These are phyloP conservation scores for Sylvia borin DNA, from an alignment of 2,797 vertebrate species.

Conservation along the genomic window DNA sequence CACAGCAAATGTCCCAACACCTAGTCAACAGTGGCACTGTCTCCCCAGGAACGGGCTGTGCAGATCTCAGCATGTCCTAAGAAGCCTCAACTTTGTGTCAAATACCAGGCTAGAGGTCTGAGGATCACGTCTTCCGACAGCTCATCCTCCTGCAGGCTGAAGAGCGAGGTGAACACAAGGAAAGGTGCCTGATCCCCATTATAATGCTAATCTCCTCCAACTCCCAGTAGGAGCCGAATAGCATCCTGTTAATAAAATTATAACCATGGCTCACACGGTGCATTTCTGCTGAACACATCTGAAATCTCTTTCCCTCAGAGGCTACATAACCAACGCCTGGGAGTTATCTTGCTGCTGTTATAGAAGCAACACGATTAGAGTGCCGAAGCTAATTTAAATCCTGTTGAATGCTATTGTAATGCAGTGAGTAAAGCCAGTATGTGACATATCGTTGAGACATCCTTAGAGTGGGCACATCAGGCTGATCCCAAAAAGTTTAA, in stretches of 20 bases:
- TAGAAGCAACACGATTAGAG: conserved; percentile 29
- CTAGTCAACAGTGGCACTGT: not conserved
- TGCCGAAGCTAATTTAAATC: conserved; percentile 45
- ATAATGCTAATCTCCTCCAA: not conserved
- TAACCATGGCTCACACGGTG: conserved; percentile 16
- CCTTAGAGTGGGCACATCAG: not conserved
- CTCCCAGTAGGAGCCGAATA: not conserved
- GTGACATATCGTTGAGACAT: not conserved
- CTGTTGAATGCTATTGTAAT: conserved; percentile 4
- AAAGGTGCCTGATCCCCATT: not conserved
- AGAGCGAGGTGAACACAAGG: not conserved
- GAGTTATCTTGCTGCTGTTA: conserved; percentile 26
- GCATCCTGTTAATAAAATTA: conserved; percentile 60
- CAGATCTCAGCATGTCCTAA: not conserved
- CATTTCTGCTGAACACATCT: conserved; percentile 38
- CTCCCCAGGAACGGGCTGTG: not conserved
- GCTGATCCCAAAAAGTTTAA: not conserved
- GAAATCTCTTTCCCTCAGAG: conserved; percentile 44
- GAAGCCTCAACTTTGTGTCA: not conserved
- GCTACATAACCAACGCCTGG: not conserved
- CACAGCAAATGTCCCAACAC: not conserved
- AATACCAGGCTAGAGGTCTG: not conserved
- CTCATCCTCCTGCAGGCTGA: not conserved
- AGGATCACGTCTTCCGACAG: not conserved
- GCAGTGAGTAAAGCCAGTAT: not conserved